These are phyloP conservation scores for Dendrocopos noguchii DNA, from an alignment of 2,113 vertebrate species.

Conservation along the genomic window DNA sequence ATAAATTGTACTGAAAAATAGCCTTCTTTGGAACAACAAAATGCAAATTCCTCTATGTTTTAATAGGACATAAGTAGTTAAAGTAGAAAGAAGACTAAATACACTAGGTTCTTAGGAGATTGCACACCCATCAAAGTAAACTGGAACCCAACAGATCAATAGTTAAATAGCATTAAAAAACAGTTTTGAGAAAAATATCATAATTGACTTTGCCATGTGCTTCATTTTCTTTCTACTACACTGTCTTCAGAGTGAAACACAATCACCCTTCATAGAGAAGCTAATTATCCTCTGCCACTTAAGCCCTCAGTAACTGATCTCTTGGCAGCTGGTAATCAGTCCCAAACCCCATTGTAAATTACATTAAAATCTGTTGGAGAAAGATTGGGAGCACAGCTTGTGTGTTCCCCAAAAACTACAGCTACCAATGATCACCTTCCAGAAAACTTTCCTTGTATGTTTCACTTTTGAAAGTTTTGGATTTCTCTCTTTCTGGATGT, in stretches of 20 bases:
- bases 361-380: conserved; percentile 48
- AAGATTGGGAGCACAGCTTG: not conserved
- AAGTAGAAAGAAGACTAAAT: conserved; percentile 2
- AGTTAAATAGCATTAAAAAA: conserved; percentile 67
- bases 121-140: conserved; percentile 47
- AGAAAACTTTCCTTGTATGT: not conserved
- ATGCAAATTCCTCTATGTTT: conserved; percentile 14
- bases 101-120: not conserved
- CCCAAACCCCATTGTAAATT: conserved; percentile 51
- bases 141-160: conserved; percentile 66
- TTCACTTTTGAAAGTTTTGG: not conserved
- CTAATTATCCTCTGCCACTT: conserved; percentile 68
- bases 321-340: conserved; percentile 66
- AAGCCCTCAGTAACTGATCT: conserved; percentile 61
- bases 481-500: not conserved
- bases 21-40: not conserved
- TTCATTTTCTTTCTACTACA: conserved; percentile 17
- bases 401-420: not conserved
- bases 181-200: conserved; percentile 56
- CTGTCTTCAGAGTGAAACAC: conserved; percentile 53
- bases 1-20: not conserved
- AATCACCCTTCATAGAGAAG: conserved; percentile 61
- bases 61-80: conserved; percentile 24
- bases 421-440: not conserved
- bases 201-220: conserved; percentile 71